Percentiles rank a stretch among this genome's conserved stretches.
Conservation (phyloP, 2,797 vertebrate genomes). For the Oryzias dopingdopingensis region DNA sequence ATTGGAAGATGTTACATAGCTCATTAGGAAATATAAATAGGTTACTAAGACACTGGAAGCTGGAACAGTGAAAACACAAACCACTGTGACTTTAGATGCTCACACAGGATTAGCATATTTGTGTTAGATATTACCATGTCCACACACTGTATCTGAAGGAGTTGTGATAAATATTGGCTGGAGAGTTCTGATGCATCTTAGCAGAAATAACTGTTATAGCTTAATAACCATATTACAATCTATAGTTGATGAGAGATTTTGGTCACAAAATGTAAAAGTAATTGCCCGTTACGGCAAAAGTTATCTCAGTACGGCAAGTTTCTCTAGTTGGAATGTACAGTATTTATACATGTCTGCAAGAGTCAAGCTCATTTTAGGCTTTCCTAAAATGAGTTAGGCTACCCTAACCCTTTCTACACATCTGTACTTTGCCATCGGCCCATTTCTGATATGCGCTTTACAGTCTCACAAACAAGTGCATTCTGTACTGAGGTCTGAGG, state of each 20-base stretch:
- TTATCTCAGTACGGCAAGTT: constrained; percentile 30
- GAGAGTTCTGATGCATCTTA: constrained; percentile 5
- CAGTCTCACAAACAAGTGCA: constrained; percentile 37
- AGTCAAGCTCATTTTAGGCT: constrained; percentile 19
- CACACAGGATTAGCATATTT: constrained; percentile 40
- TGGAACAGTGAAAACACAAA: constrained; percentile 52
- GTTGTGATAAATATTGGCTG: constrained; percentile 19
- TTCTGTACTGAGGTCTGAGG: constrained; percentile 27
- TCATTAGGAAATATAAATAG: constrained; percentile 50
- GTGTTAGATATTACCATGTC: constrained; percentile 25
- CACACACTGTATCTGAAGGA: constrained; percentile 23
- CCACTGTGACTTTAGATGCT: constrained; percentile 66
- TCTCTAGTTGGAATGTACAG: constrained; percentile 34
- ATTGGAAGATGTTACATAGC: constrained; percentile 64
- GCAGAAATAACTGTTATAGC: not conserved
- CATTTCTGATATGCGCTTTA: constrained; percentile 33
- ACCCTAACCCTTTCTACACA: constrained; percentile 1
- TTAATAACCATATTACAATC: constrained; percentile 16
- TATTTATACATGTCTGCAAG: constrained; percentile 23
- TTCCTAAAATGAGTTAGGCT: not conserved
- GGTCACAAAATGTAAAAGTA: constrained; percentile 24
- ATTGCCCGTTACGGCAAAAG: constrained; percentile 1
- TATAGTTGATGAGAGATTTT: constrained; percentile 20
- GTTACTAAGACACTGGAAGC: constrained; percentile 58
- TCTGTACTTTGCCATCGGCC: not conserved